Percentiles rank a stretch among this genome's conserved stretches.
Conservation (phyloP, 2,888 invertebrate species). For the Trachelus iudaicus region DNA sequence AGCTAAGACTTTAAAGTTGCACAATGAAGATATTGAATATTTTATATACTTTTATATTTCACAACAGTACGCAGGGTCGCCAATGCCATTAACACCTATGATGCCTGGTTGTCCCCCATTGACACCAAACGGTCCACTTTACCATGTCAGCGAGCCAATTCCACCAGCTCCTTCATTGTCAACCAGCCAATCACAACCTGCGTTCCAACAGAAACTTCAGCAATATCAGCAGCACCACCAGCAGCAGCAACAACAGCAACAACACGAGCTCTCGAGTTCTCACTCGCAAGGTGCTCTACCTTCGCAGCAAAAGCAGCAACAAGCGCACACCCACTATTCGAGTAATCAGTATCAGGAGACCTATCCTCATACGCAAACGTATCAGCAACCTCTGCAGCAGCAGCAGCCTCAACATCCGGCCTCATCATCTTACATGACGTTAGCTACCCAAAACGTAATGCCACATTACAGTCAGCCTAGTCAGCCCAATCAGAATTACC, state of each 20-base stretch:
- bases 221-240: constrained; percentile 48
- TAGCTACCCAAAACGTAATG: constrained; percentile 56
- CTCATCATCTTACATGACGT: constrained; percentile 57
- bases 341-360: constrained; percentile 67
- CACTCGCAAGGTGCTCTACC: constrained; percentile 54
- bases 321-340: constrained; percentile 58
- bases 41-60: background rate
- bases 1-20: background rate
- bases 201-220: constrained; percentile 59
- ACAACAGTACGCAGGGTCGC: constrained; percentile 57
- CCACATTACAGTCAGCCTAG: constrained; percentile 58
- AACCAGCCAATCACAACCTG: constrained; percentile 61
- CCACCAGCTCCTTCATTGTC: constrained; percentile 66
- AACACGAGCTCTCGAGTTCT: constrained; percentile 60
- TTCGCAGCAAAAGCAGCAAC: constrained; percentile 54
- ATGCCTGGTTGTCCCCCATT: constrained; percentile 62
- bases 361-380: constrained; percentile 67
- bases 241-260: constrained; percentile 56
- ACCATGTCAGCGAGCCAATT: constrained; percentile 70
- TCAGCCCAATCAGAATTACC: constrained; percentile 55
- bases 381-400: constrained; percentile 64
- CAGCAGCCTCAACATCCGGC: constrained; percentile 50
- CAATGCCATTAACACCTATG: constrained; percentile 63
- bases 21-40: background rate
- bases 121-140: constrained; percentile 67